Percentiles rank a stretch among this genome's conserved stretches.
These are phyloP conservation scores for Psilanteris sp. DNA, from an alignment of 1,140 invertebrate genomes.

Conservation along the genomic window DNA sequence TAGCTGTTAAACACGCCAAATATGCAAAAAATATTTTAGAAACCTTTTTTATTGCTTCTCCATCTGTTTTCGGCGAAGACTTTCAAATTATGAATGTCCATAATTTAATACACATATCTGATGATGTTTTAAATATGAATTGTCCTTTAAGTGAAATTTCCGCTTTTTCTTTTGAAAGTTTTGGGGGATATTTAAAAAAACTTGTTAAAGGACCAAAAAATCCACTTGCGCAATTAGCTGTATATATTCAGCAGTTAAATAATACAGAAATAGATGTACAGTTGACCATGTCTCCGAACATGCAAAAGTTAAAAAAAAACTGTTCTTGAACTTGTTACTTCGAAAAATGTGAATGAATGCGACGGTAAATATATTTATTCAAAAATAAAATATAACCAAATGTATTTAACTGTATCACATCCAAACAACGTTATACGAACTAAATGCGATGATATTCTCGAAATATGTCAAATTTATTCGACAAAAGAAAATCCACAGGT, in stretches of 20 bases:
- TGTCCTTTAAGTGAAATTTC: slow-evolving; percentile 30
- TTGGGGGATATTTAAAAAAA: slow-evolving; percentile 16
- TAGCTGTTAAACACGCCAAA: slow-evolving; percentile 9
- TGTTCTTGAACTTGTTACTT: slow-evolving; percentile 9
- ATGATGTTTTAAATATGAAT: slow-evolving; percentile 32
- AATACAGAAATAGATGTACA: background rate
- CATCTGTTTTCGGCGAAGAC: slow-evolving; percentile 22
- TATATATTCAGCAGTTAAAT: slow-evolving; percentile 8
- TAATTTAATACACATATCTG: slow-evolving; percentile 38
- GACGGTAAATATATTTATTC: slow-evolving; percentile 1
- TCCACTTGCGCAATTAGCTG: slow-evolving; percentile 25
- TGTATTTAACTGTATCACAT: slow-evolving; percentile 21
- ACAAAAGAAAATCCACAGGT: background rate
- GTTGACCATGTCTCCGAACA: background rate
- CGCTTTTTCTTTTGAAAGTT: slow-evolving; percentile 43
- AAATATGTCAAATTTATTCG: slow-evolving; percentile 35
- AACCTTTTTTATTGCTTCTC: slow-evolving; percentile 20
- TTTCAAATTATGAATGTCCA: slow-evolving; percentile 44
- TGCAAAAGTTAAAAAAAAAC: slow-evolving; percentile 8
- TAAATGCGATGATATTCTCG: slow-evolving; percentile 17
- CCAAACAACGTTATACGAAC: slow-evolving; percentile 29
- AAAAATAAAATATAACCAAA: slow-evolving; percentile 5
- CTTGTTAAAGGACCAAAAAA: slow-evolving; percentile 13
- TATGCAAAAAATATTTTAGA: slow-evolving; percentile 31
- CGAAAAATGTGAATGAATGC: background rate